These are phyloP conservation scores for Drosophila saltans DNA, from an alignment of 1,140 invertebrate genomes.

Conservation along the genomic window DNA sequence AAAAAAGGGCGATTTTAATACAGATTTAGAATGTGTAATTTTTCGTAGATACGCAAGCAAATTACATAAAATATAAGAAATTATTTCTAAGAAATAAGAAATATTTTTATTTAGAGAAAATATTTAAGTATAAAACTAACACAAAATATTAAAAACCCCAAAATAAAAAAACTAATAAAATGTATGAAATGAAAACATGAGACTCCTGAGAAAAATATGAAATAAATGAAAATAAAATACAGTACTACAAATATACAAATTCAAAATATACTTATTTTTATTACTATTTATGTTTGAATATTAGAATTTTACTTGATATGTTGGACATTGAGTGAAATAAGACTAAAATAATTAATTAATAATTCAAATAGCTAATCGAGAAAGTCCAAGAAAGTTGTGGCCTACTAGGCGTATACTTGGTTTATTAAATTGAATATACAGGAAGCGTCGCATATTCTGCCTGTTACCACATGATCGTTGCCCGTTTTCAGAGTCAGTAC, in stretches of 20 bases:
- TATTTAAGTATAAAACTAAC: conserved; percentile 58
- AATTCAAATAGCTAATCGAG: too few species aligned
- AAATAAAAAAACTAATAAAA: conserved; percentile 31
- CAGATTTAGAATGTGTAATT: conserved; percentile 32
- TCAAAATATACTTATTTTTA: not conserved
- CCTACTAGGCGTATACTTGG: too few species aligned
- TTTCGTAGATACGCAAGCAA: conserved; percentile 17
- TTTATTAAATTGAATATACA: too few species aligned
- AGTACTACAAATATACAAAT: conserved; percentile 53
- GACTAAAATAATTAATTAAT: too few species aligned
- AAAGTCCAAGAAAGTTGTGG: too few species aligned
- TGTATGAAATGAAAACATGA: conserved; percentile 78
- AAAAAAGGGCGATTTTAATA: conserved; percentile 68
- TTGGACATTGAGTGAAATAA: too few species aligned
- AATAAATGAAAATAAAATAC: conserved; percentile 22
- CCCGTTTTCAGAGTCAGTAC: too few species aligned
- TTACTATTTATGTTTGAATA: too few species aligned
- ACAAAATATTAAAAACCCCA: conserved; percentile 15
- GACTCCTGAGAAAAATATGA: conserved; percentile 70
- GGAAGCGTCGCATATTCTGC: too few species aligned
- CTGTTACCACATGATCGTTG: too few species aligned
- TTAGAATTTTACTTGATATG: too few species aligned
- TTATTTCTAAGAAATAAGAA: conserved; percentile 42
- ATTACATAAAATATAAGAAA: conserved; percentile 22
- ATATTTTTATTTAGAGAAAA: conserved; percentile 80